A percentile compares a stretch with the other conserved stretches of the same genome.
Evolutionary conservation across 2,888 invertebrate species (phyloP).

Genomic region (Caradrina clavipalpis): DNA sequence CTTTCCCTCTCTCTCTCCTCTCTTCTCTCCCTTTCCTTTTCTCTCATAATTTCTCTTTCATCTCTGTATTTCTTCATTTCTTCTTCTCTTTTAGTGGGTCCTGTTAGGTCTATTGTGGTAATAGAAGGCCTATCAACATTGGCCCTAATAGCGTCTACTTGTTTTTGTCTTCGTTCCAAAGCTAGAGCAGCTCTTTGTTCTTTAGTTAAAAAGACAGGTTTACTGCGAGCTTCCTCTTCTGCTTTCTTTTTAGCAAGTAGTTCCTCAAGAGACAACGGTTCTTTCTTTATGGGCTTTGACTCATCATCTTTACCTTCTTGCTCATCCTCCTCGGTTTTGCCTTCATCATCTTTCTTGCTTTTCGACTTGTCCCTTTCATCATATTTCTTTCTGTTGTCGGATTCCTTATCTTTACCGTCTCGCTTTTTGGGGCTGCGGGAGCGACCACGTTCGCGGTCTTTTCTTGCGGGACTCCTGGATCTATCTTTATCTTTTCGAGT

Average conservation of each 20-base stretch:
- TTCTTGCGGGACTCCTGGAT: conserved; percentile 70
- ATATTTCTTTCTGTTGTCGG: conserved; percentile 65
- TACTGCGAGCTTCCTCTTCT: conserved; percentile 98
- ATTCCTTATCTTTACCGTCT: conserved; percentile 81
- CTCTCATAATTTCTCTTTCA: conserved; percentile 75
- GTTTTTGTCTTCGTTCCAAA: conserved; percentile 96
- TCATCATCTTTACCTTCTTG: conserved; percentile 81
- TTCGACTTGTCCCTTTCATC: conserved; percentile 87
- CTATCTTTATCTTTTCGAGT: conserved; percentile 78
- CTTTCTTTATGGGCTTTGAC: conserved; percentile 86
- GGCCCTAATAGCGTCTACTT: conserved; percentile 95
- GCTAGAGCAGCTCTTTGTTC: conserved; percentile 98
- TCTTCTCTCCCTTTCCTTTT: conserved; percentile 89
- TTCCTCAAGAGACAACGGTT: conserved; percentile 99
- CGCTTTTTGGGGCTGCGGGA: conserved; percentile 85
- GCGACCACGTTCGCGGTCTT: conserved; percentile 75
- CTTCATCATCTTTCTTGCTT: conserved; percentile 78
- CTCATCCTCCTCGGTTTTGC: conserved; percentile 81
- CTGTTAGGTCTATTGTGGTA: conserved; percentile 86
- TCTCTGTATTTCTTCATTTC: conserved; percentile 81
- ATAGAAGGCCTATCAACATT: conserved; percentile 89
- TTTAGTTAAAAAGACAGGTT: conserved; percentile 99
- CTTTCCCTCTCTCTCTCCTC: conserved; percentile 91
- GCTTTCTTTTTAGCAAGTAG: conserved; percentile 98
- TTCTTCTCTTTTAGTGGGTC: conserved; percentile 88